Evolutionary conservation across 2,888 invertebrate genomes (phyloP), one percentile per base, ranked within the genome.

Genomic region (Griposia aprilina): DNA sequence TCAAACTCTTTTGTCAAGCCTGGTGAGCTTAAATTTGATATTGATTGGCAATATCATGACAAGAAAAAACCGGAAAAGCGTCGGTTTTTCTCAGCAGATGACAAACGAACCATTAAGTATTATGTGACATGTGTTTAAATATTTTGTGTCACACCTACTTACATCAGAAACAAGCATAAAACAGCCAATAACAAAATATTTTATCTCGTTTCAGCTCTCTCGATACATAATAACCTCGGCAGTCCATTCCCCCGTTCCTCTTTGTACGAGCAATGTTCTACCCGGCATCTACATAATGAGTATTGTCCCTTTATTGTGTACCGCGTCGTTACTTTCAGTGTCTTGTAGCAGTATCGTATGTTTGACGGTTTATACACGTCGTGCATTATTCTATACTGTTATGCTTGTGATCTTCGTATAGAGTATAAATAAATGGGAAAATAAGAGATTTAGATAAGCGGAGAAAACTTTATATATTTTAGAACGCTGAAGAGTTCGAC

Each of bases 251-350:
- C 41, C 62, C 79, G 57, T 71, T 76, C 75, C 76, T 55, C 71
- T 74, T 65, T 70, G 68, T 77, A 65, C 68, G 66, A 81, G 77
- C 84, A 86, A 79, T 87, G 88, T 87, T 88, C 85, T 88, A 83
- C 85, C 30, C 86, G 90, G 86, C 86, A 88, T 91, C 85, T 88
- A 86, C 90, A 89, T 91, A 88, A 90, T 90, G 88, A 89, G 80
- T 85, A 90, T 89, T 87, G 86, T 87, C 79, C 75, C 85, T 86
- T 85, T 89, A 87, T 83, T 84, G 79, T 84, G 65, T 82, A 82
- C 36, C 66, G 74, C 62, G 69, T 80, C 78, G 85, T 84, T 82
- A 84, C 84, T 87, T 78, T 74, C 86, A 81, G 78, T 80, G 74
- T 71, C 76, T 78, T 75, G 59, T 83, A 71, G 57, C 45, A 45